A percentile compares a stretch with the other conserved stretches of the same genome.
phyloP scores from a whole-genome alignment of 2,888 invertebrate species.

The Neoascia interrupta region DNA sequence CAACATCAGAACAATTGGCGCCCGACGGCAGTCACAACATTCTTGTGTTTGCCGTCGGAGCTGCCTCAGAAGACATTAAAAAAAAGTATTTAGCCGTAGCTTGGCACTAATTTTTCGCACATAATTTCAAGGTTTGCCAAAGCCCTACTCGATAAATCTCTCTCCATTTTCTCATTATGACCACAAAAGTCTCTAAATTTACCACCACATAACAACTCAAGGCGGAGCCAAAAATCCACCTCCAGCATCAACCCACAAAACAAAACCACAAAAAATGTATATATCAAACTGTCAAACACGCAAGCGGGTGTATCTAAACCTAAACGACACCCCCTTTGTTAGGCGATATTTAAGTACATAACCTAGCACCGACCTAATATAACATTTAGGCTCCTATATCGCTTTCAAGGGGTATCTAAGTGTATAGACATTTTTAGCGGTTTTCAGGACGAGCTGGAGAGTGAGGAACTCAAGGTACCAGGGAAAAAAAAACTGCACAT shows the following conservation, averaged over 20 bases:
- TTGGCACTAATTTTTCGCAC: too few species aligned
- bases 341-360: slow-evolving; percentile 33
- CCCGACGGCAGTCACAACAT: too few species aligned
- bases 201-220: slow-evolving; percentile 24
- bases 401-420: too few species aligned
- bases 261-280: slow-evolving; percentile 42
- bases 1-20: too few species aligned
- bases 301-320: slow-evolving; percentile 42
- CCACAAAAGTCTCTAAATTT: slow-evolving; percentile 19
- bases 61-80: too few species aligned
- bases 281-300: slow-evolving; percentile 24
- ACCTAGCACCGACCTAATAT: slow-evolving; percentile 7
- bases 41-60: too few species aligned
- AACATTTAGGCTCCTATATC: slow-evolving; percentile 47
- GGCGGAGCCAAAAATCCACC: slow-evolving; percentile 36
- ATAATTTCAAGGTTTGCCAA: too few species aligned
- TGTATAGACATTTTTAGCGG: slow-evolving; percentile 22
- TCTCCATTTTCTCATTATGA: too few species aligned
- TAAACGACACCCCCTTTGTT: slow-evolving; percentile 40
- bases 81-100: too few species aligned
- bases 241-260: slow-evolving; percentile 34
- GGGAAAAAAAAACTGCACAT: slow-evolving; percentile 35
- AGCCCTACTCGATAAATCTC: too few species aligned
- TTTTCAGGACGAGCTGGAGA: slow-evolving; percentile 8
- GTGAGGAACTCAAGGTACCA: not conserved